Evolutionary conservation across 2,888 invertebrate species (phyloP).

Genomic region (Drosophila borealis): DNA sequence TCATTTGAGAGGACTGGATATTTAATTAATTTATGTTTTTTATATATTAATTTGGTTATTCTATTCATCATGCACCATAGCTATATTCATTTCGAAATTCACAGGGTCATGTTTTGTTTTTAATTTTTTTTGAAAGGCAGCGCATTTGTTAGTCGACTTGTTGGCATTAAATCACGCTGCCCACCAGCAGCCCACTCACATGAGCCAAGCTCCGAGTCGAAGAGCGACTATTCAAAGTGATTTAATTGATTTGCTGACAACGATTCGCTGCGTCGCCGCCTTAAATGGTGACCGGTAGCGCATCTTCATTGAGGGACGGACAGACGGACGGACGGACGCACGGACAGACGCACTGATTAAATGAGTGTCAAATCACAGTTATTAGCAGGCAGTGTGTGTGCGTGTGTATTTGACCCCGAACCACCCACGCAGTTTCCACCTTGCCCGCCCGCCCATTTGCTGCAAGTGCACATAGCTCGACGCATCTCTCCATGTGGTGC

Average conservation of each 20-base stretch:
- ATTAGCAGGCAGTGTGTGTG: constrained; percentile 11
- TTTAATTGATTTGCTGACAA: constrained; percentile 43
- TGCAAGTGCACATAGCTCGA: constrained; percentile 21
- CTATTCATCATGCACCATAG: no score
- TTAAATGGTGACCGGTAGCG: constrained; percentile 29
- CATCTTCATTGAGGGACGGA: constrained; percentile 14
- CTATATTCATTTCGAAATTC: no score
- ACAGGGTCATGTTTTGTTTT: no score
- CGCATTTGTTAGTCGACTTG: constrained; percentile 8
- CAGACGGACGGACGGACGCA: background rate
- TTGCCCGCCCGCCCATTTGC: constrained; percentile 2
- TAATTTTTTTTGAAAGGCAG: background rate
- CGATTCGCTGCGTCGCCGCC: constrained; percentile 16
- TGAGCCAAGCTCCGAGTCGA: constrained; percentile 1
- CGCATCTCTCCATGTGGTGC: constrained; percentile 26
- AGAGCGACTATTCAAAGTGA: constrained; percentile 17
- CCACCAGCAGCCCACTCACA: constrained; percentile 5
- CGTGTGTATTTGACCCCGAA: constrained; percentile 17
- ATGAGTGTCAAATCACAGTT: constrained; percentile 26
- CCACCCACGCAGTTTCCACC: constrained; percentile 11
- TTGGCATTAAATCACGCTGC: constrained; percentile 1
- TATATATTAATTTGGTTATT: no score
- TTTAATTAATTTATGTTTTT: no score
- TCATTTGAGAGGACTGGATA: no score
- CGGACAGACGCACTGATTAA: background rate